Evolutionary conservation across 2,888 invertebrate genomes (phyloP).

Genomic region (Pyrgus malvae): DNA sequence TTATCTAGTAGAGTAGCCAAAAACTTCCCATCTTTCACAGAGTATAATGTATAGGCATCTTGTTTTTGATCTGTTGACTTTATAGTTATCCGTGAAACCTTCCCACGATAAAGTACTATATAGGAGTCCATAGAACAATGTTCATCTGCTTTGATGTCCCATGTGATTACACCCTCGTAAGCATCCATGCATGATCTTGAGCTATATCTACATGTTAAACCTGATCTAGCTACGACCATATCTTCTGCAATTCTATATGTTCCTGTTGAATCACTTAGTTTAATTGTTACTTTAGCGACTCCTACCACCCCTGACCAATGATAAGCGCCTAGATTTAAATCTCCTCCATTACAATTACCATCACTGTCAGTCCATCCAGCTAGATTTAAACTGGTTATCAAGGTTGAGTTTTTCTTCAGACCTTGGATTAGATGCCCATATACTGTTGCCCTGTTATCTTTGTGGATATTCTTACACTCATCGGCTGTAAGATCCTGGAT

Average conservation of each 20-base stretch:
- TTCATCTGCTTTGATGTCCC: background rate
- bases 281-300: background rate
- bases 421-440: background rate
- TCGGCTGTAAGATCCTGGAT: background rate
- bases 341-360: background rate
- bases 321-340: background rate
- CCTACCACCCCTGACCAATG: background rate
- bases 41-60: background rate
- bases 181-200: too few relatives aligned
- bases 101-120: background rate
- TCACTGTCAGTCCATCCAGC: background rate
- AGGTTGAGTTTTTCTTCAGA: background rate
- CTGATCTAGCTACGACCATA: background rate
- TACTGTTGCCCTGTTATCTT: background rate
- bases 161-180: background rate
- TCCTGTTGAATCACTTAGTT: background rate
- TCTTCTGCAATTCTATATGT: background rate
- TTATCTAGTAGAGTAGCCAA: background rate
- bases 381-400: background rate
- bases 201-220: background rate
- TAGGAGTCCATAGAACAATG: background rate
- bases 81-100: background rate
- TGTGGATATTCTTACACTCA: background rate
- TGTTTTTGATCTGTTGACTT: background rate
- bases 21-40: background rate